Evolutionary conservation across 2,797 vertebrate genomes (phyloP).

Genomic region (Psittacula echo): DNA sequence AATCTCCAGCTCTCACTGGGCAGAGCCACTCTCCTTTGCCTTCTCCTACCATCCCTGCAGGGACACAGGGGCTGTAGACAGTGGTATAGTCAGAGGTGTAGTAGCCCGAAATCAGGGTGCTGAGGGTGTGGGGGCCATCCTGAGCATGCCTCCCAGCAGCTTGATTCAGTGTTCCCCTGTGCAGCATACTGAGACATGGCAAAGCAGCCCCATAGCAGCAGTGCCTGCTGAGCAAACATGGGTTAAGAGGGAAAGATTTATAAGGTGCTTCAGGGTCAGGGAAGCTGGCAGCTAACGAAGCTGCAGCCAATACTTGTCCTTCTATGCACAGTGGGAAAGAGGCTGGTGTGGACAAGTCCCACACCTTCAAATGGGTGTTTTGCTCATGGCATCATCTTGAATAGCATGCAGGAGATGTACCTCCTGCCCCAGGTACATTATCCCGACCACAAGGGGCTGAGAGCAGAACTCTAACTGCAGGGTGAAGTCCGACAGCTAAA

Average conservation of each 20-base stretch:
- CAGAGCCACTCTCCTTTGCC: rapidly evolving
- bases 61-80: not conserved
- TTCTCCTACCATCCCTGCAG: not conserved
- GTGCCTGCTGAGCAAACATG: rapidly evolving
- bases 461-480: not conserved
- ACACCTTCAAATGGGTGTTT: not conserved
- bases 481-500: not conserved
- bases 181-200: rapidly evolving
- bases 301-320: not conserved
- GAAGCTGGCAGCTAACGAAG: not conserved
- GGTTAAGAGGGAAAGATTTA: not conserved
- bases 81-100: not conserved
- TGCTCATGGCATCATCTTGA: not conserved
- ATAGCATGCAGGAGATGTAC: not conserved
- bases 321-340: not conserved
- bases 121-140: rapidly evolving
- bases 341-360: not conserved
- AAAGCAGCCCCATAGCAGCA: not conserved
- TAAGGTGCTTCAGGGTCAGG: not conserved
- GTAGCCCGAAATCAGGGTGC: not conserved
- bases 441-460: not conserved
- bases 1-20: not conserved
- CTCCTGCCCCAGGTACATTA: rapidly evolving
- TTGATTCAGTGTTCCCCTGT: not conserved
- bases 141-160: not conserved